A percentile compares a stretch with the other conserved stretches of the same genome.
phyloP scores from a whole-genome alignment of 2,888 invertebrate genomes.

The Philereme vetulata region DNA sequence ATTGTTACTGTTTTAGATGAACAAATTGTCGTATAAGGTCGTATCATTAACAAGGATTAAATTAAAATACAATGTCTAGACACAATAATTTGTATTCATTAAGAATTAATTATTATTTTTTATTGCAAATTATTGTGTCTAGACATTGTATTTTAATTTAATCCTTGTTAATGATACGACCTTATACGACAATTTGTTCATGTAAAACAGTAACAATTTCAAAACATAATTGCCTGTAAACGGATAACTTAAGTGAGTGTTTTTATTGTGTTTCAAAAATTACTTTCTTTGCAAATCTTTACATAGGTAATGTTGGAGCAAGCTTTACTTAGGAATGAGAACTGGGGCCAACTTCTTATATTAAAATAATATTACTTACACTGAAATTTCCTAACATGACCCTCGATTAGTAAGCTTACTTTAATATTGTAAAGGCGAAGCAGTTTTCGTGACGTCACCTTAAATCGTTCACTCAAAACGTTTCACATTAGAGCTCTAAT shows the following conservation, averaged over 20 bases:
- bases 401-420: no score
- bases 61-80: conserved; percentile 38
- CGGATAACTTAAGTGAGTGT: no score
- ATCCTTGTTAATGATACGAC: conserved; percentile 7
- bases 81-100: conserved; percentile 40
- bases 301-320: neutral
- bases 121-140: conserved; percentile 31
- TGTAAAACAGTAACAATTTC: conserved; percentile 7
- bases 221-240: neutral
- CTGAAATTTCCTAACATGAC: no score
- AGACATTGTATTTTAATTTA: conserved; percentile 32
- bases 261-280: no score
- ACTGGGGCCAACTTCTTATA: no score
- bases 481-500: no score
- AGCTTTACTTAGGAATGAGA: no score
- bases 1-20: conserved; percentile 13
- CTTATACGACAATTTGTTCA: conserved; percentile 20
- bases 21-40: conserved; percentile 18
- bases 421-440: no score
- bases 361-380: no score
- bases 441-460: no score
- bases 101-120: conserved; percentile 26
- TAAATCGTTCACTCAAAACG: no score
- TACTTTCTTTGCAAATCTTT: no score
- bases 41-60: conserved; percentile 4